Percentiles rank a stretch among this genome's conserved stretches.
These are phyloP conservation scores for Dione vanillae DNA, from an alignment of 2,888 invertebrate genomes.

Conservation along the genomic window DNA sequence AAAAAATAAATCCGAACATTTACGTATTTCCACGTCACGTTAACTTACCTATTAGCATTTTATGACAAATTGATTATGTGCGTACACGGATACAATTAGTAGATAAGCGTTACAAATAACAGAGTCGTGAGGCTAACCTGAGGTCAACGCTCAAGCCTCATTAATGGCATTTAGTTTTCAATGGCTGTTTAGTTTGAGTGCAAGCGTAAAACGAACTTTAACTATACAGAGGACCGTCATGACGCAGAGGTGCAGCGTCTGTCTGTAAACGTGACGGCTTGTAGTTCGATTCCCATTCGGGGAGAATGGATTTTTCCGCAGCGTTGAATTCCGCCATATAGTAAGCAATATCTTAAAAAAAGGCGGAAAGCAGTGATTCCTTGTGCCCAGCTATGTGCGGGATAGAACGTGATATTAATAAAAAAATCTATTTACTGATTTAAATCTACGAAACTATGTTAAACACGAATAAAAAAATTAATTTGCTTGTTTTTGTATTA, in stretches of 20 bases:
- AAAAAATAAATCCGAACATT: not conserved
- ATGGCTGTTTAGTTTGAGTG: constrained; percentile 16
- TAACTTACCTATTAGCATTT: not conserved
- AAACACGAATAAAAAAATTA: no score
- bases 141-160: constrained; percentile 22
- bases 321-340: no score
- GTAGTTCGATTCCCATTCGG: no score
- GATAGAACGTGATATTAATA: no score
- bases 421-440: not conserved
- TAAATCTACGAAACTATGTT: not conserved
- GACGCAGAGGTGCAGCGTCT: no score
- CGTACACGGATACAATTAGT: constrained; percentile 31
- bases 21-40: not conserved
- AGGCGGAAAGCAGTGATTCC: no score
- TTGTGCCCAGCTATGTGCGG: no score
- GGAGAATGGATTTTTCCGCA: no score
- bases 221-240: no score
- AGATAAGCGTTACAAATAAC: constrained; percentile 22
- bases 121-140: constrained; percentile 17
- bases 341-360: no score
- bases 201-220: not conserved
- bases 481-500: constrained; percentile 10
- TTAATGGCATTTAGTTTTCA: no score
- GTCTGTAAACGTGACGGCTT: no score
- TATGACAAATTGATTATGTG: constrained; percentile 20